These are phyloP conservation scores for Cotesia glomerata DNA, from an alignment of 1,140 invertebrate species.

Conservation along the genomic window DNA sequence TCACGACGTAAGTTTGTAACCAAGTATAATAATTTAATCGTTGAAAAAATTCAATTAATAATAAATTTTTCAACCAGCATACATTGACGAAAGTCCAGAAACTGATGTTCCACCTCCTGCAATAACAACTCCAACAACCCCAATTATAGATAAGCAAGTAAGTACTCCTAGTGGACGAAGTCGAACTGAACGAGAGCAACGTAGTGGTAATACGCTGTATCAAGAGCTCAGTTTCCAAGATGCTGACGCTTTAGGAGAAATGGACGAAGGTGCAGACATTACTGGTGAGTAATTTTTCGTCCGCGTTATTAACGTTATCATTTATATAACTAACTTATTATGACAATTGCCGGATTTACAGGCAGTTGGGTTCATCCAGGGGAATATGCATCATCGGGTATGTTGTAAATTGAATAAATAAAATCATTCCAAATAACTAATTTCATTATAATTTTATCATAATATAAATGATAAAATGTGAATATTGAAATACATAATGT, in stretches of 20 bases:
- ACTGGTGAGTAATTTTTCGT: conserved; percentile 70
- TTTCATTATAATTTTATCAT: conserved; percentile 2
- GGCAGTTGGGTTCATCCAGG: conserved; percentile 97
- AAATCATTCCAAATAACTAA: conserved; percentile 5
- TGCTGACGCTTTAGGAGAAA: conserved; percentile 79
- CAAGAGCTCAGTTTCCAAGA: conserved; percentile 91
- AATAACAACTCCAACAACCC: conserved; percentile 64
- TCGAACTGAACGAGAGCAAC: conserved; percentile 85
- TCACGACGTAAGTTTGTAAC: conserved; percentile 49
- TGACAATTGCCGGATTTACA: conserved; percentile 57
- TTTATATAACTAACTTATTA: conserved; percentile 22
- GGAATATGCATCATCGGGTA: conserved; percentile 98
- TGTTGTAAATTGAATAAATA: conserved; percentile 46
- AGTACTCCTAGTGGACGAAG: conserved; percentile 69
- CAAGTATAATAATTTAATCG: neutral
- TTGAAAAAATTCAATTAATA: too few relatives aligned
- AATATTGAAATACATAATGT: conserved; percentile 15
- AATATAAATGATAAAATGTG: neutral
- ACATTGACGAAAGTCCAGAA: conserved; percentile 58
- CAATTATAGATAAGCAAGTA: conserved; percentile 53
- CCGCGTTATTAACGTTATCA: neutral
- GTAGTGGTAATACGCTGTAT: conserved; percentile 88
- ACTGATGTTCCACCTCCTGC: conserved; percentile 61
- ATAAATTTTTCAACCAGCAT: neutral
- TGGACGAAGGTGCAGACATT: conserved; percentile 85